phyloP scores from a whole-genome alignment of 2,113 vertebrate species.

The Tringa solitaria region DNA sequence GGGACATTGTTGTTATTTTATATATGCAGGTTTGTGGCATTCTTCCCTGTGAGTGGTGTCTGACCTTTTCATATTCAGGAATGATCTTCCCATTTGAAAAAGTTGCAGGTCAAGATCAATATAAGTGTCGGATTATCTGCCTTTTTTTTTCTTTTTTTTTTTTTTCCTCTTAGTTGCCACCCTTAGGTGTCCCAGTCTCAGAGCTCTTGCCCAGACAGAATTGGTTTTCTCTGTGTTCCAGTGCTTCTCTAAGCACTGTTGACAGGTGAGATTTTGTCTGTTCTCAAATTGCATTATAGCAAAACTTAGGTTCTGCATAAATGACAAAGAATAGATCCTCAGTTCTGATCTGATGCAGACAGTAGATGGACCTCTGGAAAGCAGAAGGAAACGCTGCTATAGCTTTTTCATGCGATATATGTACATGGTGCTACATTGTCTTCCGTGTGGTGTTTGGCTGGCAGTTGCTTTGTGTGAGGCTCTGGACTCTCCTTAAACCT shows the following conservation, averaged over 20 bases:
- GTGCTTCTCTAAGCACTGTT: neutral
- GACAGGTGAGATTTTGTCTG: neutral
- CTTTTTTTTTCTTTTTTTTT: neutral
- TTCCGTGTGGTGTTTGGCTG: neutral
- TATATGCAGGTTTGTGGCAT: neutral
- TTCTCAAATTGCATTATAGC: neutral
- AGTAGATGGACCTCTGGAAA: neutral
- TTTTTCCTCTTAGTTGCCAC: neutral
- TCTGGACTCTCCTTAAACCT: neutral
- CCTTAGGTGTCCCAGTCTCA: neutral
- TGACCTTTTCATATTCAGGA: neutral
- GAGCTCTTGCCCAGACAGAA: neutral
- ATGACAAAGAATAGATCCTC: neutral
- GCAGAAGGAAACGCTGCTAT: neutral
- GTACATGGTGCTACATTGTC: accelerated
- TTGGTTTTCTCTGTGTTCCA: neutral
- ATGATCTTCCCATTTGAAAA: neutral
- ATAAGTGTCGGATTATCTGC: neutral
- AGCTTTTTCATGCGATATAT: neutral
- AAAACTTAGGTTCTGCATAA: neutral
- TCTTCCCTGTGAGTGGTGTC: neutral
- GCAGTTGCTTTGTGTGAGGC: neutral
- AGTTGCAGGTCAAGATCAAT: neutral
- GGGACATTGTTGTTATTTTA: neutral
- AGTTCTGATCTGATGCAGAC: neutral